These are phyloP conservation scores for Drosophila punjabiensis DNA, from an alignment of 1,140 invertebrate species.

Conservation along the genomic window DNA sequence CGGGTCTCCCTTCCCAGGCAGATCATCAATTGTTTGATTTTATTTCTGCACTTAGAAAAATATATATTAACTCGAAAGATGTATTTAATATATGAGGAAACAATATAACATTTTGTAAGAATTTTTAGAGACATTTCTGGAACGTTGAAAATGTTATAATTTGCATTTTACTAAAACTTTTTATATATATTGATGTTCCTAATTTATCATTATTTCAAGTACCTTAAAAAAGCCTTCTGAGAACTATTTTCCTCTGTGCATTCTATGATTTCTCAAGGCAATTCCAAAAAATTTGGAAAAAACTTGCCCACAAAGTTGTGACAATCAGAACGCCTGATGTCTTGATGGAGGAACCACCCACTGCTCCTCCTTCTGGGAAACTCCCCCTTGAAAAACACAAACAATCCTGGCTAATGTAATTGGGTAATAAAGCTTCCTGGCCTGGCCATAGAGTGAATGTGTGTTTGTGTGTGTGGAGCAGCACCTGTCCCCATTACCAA, in stretches of 20 bases:
- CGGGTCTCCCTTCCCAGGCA: not conserved
- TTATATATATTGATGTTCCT: rapidly evolving
- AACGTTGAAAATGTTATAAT: not conserved
- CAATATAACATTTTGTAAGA: too few relatives aligned
- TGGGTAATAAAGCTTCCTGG: constrained; percentile 69
- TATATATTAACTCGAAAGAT: not conserved
- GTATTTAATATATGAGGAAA: too few relatives aligned
- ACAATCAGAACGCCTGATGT: constrained; percentile 12
- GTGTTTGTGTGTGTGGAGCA: constrained; percentile 40
- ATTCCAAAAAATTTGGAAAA: not conserved
- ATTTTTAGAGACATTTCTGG: not conserved
- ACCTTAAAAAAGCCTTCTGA: rapidly evolving
- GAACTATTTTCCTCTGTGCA: not conserved
- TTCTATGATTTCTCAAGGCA: not conserved
- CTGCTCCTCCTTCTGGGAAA: not conserved
- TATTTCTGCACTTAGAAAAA: not conserved
- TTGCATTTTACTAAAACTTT: too few relatives aligned
- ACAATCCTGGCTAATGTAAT: constrained; percentile 71
- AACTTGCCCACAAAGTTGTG: constrained; percentile 5
- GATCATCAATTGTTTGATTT: constrained; percentile 26
- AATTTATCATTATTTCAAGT: not conserved
- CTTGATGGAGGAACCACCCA: constrained; percentile 2
- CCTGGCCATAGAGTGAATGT: not conserved
- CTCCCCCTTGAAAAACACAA: constrained; percentile 1
- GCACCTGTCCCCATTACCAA: constrained; percentile 46